A percentile compares a stretch with the other conserved stretches of the same genome.
Conservation (phyloP, 2,797 vertebrate genomes). For the Acipenser transmontanus region DNA sequence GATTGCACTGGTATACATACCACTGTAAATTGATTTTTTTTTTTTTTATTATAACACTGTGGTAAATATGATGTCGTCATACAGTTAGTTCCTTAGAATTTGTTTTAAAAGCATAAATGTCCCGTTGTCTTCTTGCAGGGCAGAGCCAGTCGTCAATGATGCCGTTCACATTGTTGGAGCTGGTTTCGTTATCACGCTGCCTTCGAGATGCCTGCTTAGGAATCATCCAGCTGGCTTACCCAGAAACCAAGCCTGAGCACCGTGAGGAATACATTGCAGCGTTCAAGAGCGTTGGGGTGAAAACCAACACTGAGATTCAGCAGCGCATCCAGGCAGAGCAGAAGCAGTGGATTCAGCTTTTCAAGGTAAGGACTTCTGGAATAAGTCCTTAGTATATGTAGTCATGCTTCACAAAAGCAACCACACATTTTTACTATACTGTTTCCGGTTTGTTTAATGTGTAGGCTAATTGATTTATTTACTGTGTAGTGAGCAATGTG, state of each 20-base stretch:
- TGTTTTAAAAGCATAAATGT: too few species aligned
- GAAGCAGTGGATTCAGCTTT: constrained; percentile 93
- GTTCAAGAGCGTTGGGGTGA: constrained; percentile 85
- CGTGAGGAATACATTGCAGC: constrained; percentile 87
- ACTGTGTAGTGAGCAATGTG: too few species aligned
- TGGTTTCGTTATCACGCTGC: constrained; percentile 85
- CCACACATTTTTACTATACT: neutral
- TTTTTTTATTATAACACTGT: too few species aligned
- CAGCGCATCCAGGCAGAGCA: constrained; percentile 84
- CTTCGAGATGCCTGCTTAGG: constrained; percentile 90
- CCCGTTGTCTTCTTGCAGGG: constrained; percentile 41
- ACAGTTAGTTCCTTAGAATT: constrained; percentile 14
- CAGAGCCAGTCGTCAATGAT: constrained; percentile 87
- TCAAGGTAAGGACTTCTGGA: constrained; percentile 69
- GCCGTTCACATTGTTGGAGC: constrained; percentile 87
- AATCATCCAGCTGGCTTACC: constrained; percentile 94
- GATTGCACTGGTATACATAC: too few species aligned
- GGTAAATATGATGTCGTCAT: too few species aligned
- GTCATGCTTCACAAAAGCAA: neutral
- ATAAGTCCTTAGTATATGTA: neutral
- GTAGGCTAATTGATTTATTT: neutral
- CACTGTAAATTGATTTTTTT: too few species aligned
- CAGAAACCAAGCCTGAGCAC: constrained; percentile 90
- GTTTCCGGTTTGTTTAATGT: neutral
- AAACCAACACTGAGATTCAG: constrained; percentile 79